A percentile compares a stretch with the other conserved stretches of the same genome.
phyloP scores from a whole-genome alignment of 2,888 invertebrate species.

The Metellina segmentata region DNA sequence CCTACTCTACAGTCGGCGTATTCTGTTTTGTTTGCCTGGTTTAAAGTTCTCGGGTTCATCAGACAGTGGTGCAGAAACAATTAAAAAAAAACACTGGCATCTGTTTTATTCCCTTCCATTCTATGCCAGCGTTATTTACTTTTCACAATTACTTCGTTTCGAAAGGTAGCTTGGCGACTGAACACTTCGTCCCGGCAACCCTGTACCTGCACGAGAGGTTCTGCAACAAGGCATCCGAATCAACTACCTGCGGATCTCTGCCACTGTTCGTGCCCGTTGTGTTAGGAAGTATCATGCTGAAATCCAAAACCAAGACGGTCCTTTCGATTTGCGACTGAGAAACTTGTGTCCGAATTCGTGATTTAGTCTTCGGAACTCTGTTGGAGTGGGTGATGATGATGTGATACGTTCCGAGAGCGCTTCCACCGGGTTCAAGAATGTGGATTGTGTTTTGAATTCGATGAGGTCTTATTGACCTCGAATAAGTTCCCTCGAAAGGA shows the following conservation, averaged over 20 bases:
- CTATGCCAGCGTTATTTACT: conserved; percentile 15
- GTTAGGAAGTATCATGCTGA: neutral
- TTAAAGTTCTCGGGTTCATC: too few species aligned
- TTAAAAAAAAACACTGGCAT: too few species aligned
- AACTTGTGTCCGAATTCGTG: neutral
- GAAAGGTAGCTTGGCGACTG: conserved; percentile 29
- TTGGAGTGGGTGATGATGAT: neutral
- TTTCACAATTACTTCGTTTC: neutral
- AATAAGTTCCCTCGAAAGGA: conserved; percentile 11
- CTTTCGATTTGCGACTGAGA: neutral
- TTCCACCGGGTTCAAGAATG: neutral
- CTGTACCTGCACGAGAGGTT: conserved; percentile 45
- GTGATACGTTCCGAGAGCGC: neutral
- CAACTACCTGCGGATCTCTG: conserved; percentile 55
- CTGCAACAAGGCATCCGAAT: conserved; percentile 22
- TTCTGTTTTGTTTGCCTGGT: too few species aligned
- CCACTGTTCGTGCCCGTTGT: neutral
- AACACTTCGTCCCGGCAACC: conserved; percentile 21
- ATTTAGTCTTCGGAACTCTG: neutral
- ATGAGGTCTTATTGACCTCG: conserved; percentile 62
- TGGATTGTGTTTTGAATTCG: conserved; percentile 24
- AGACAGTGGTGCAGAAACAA: too few species aligned
- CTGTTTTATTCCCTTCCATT: neutral
- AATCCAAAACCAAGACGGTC: neutral
- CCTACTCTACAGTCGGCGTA: too few species aligned